Base-by-base conservation (phyloP, 1,140 invertebrate genomes). In the Drosophila parabipectinata region DNA sequence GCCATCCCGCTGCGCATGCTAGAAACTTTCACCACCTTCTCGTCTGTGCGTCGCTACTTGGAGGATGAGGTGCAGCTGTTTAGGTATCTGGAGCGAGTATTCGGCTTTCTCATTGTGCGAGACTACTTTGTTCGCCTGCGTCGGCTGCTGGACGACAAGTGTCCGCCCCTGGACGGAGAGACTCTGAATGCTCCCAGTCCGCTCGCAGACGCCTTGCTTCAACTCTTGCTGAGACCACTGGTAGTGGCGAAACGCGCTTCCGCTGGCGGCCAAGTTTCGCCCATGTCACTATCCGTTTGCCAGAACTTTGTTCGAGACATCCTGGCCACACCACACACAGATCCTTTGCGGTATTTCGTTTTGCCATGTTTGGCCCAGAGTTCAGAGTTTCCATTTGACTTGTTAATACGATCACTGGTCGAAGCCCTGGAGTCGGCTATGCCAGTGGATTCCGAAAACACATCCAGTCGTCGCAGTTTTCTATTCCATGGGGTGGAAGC, bases 1-100 rank as follows among this genome's bases (percentile, higher is more conserved):
- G 95, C 96, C n/a, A 94, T 96, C 60, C 95, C 96, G 1, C 92
- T 97, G 37, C 93, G 96, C 80, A 95, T 96, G 91, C 87, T 97
- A 79, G 96, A 97, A 92, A 94, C 96, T n/a, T 97, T 96, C 69
- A 96, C 96, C 34, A 94, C 93, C 53, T 89, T 92, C 7, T 92
- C 94, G 12, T 92, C 93, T 4, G 93, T 93, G 4, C 93, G 94
- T 66, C 83, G 92, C 14, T 90, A 93, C 41, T 87, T 94, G 71
- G 92, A 92, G 81, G 93, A 93, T 78, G 91, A 93, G 72, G 55
- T 91, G 1, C 72, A 87, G 59, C 61, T 92, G 32, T 80, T 92
- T 50, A 92, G 82, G 61, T 92, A 92, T 48, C 92, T 93, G 62
- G 92, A 93, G 54, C 76, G 76, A n/a, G 72, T 92, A 1, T 92